Percentiles rank a stretch among this genome's conserved stretches.
These are phyloP conservation scores for rat (Rattus norvegicus) DNA, from an alignment of 2,113 vertebrate genomes.

Conservation along the genomic window GRCr8 NC_086035.1:63058501-63059000, in stretches of 20 bases:
- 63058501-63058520: constrained; percentile 12
- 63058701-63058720: not conserved
- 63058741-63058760: not conserved
- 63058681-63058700: not conserved
- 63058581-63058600: not conserved
- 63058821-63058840: not conserved
- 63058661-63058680: not conserved
- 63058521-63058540: not conserved
- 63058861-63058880: not conserved
- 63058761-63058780: not conserved
- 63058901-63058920: not conserved
- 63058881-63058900: not conserved
- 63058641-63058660: not conserved
- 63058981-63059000: not conserved
- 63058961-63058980: constrained; percentile 15
- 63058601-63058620: not conserved
- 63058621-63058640: not conserved
- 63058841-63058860: not conserved
- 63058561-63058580: constrained; percentile 33
- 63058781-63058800: not conserved
- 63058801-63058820: not conserved
- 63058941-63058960: not conserved
- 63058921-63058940: not conserved
- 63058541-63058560: not conserved
- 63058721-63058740: not conserved